Conservation (phyloP, 2,888 invertebrate genomes). For the Barypeithes pellucidus region DNA sequence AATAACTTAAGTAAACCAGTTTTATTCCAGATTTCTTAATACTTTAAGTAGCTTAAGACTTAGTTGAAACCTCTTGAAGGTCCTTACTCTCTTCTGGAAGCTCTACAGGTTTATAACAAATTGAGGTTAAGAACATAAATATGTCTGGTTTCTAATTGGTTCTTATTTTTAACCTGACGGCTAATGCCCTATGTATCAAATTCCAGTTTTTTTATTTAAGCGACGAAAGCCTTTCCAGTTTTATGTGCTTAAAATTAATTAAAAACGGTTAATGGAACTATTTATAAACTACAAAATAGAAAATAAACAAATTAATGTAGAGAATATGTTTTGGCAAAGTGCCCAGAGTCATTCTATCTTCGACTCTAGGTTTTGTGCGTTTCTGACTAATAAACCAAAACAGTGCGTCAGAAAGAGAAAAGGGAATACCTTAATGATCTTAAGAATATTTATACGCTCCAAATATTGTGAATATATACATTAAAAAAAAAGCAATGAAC, state of each 20-base stretch:
- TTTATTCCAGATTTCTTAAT: conserved; percentile 9
- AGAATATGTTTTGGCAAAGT: conserved; percentile 10
- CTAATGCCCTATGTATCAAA: conserved; percentile 19
- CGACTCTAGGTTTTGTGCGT: conserved; percentile 3
- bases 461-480: no score
- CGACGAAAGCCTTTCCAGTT: conserved; percentile 20
- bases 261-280: conserved; percentile 27
- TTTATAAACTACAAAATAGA: conserved; percentile 25
- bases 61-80: conserved; percentile 7
- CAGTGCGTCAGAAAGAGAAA: conserved; percentile 2
- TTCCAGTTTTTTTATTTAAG: conserved; percentile 13
- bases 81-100: not conserved
- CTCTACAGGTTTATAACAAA: conserved; percentile 10
- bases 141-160: not conserved
- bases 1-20: conserved; percentile 1
- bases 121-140: conserved; percentile 7
- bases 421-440: no score
- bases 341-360: conserved; percentile 11
- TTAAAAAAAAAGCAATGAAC: no score
- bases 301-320: conserved; percentile 20
- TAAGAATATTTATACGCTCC: no score
- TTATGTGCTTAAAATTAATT: conserved; percentile 33
- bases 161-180: not conserved
- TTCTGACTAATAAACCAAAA: conserved; percentile 7
- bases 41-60: conserved; percentile 8